Percentiles rank a stretch among this genome's conserved stretches.
Evolutionary conservation across 2,888 invertebrate species (phyloP).

Genomic region (Balanococcus diminutus): DNA sequence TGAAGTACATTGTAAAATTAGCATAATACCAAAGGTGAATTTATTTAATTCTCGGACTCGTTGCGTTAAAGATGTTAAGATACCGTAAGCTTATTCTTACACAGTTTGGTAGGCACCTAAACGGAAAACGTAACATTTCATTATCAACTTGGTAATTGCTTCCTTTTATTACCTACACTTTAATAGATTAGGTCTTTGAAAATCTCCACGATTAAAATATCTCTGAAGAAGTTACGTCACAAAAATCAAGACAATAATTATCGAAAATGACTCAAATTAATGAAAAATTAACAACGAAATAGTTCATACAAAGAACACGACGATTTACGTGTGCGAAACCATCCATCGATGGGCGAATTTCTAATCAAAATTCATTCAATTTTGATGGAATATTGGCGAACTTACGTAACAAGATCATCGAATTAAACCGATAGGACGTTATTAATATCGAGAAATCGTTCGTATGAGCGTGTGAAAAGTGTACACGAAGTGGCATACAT

Average conservation of each 20-base stretch:
- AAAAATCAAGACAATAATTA: background rate
- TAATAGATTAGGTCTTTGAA: no score
- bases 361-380: background rate
- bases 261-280: no score
- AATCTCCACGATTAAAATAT: no score
- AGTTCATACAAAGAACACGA: background rate
- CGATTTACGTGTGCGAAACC: background rate
- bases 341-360: background rate
- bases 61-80: background rate
- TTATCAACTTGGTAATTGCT: no score
- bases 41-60: background rate
- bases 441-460: slow-evolving; percentile 20
- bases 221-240: background rate
- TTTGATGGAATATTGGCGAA: slow-evolving; percentile 6
- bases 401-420: slow-evolving; percentile 3
- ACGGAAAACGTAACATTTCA: background rate
- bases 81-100: background rate
- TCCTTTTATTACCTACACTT: background rate
- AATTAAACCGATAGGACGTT: background rate
- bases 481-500: slow-evolving; percentile 17
- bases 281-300: background rate
- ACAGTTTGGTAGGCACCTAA: background rate
- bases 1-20: slow-evolving; percentile 1
- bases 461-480: slow-evolving; percentile 25
- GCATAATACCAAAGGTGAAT: background rate